These are phyloP conservation scores for Eumaeus atala DNA, from an alignment of 1,140 invertebrate species.

Conservation along the genomic window DNA sequence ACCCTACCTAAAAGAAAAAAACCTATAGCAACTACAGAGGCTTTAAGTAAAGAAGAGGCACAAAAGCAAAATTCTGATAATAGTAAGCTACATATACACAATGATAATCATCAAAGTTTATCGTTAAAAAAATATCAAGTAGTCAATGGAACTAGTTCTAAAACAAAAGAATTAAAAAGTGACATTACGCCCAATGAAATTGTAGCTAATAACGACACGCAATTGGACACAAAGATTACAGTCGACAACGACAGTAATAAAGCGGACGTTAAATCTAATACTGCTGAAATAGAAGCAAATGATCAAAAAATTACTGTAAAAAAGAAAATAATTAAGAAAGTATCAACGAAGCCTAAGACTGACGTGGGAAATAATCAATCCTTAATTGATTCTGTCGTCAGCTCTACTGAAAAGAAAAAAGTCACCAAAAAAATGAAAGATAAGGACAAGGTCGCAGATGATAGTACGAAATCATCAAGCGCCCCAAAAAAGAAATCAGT, in stretches of 20 bases:
- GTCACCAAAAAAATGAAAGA: constrained; percentile 65
- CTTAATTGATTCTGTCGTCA: constrained; percentile 25
- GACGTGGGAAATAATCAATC: constrained; percentile 41
- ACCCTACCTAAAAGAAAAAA: constrained; percentile 62
- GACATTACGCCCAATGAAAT: constrained; percentile 21
- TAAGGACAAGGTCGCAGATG: constrained; percentile 65
- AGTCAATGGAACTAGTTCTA: constrained; percentile 31
- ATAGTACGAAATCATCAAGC: constrained; percentile 48
- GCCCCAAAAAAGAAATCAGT: constrained; percentile 75
- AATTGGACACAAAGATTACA: constrained; percentile 22
- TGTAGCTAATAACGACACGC: constrained; percentile 26
- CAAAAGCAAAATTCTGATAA: constrained; percentile 28
- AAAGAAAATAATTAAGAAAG: constrained; percentile 72
- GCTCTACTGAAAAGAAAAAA: constrained; percentile 55
- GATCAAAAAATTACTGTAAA: constrained; percentile 64
- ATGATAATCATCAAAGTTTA: constrained; percentile 36
- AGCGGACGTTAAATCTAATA: constrained; percentile 34
- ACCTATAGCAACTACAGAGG: constrained; percentile 4
- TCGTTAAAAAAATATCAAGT: constrained; percentile 66
- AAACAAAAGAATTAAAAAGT: constrained; percentile 29
- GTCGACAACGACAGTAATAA: constrained; percentile 25
- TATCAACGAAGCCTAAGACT: constrained; percentile 60
- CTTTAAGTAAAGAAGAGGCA: constrained; percentile 28
- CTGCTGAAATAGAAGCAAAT: constrained; percentile 39
- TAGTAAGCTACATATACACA: constrained; percentile 39